Evolutionary conservation across 2,113 vertebrate species (phyloP), one percentile per base, ranked within the genome.

Genomic region (Xyliphius kryptos): DNA sequence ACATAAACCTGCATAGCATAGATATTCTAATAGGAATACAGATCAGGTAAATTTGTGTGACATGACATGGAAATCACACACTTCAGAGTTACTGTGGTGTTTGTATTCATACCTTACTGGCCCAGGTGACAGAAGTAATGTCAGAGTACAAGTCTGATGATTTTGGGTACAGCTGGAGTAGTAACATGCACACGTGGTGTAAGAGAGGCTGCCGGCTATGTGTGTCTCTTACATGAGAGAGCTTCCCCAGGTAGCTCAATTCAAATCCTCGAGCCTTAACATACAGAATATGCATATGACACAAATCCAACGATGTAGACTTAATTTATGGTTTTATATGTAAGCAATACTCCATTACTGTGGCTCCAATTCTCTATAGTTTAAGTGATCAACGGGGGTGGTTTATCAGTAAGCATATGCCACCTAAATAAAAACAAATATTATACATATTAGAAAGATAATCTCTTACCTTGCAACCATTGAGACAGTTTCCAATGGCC

Each of bases 191-290:
- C 48, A 87, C 81, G 7, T 89, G 88, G 17, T 85, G 80, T 37
- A 89, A 72, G 2, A 89, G 77, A 0, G 88, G 83, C 70, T 82
- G 85, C 10, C 83, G 85, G 26, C 76, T 76, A 32, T 79, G 81
- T 0, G 88, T 89, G 38, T 89, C 88, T 56, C 80, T 78, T 65
- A 89, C 88, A 57, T 87, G 83, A 2, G 88, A 86, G 41, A 89
- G 74, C 64, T 87, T 88, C 40, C 81, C 79, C 75, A 89, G 81
- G 79, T 89, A 89, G 53, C 82, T 85, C 74, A 89, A 76, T 79
- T 89, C 88, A 66, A 89, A 89, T 0, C 88, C 88, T 9, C 76
- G 77, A 0, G 87, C 87, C 88, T n/a, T n/a, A n/a, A n/a, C n/a
- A n/a, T n/a, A n/a, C n/a, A n/a, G n/a, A n/a, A n/a, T n/a, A n/a